These are phyloP conservation scores for Denticeps clupeoides DNA, from an alignment of 2,797 vertebrate genomes.

Conservation along the genomic window DNA sequence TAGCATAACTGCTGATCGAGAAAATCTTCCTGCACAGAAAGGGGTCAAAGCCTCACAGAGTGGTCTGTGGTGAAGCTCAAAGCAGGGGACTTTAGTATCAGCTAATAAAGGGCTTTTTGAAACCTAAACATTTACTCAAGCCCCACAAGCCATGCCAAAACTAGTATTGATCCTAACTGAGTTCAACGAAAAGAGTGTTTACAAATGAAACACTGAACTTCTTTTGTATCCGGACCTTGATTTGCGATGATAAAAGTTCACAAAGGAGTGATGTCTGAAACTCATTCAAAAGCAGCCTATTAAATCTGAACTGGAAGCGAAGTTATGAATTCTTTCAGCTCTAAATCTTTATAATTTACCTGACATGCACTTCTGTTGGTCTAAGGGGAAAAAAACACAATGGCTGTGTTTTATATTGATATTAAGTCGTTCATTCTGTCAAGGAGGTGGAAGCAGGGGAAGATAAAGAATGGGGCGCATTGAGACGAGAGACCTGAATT, in stretches of 20 bases:
- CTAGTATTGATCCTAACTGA: conserved; percentile 1
- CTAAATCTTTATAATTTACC: background rate
- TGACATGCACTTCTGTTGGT: background rate
- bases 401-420: conserved; percentile 11
- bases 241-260: conserved; percentile 1
- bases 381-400: conserved; percentile 9
- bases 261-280: background rate
- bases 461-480: conserved; percentile 36
- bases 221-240: conserved; percentile 2
- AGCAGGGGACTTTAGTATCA: conserved; percentile 7
- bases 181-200: conserved; percentile 6
- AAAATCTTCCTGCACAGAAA: background rate
- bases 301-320: background rate
- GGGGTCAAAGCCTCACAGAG: background rate
- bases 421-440: conserved; percentile 21
- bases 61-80: background rate
- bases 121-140: conserved; percentile 14
- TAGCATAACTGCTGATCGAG: background rate
- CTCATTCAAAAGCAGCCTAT: background rate
- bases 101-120: conserved; percentile 6
- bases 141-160: conserved; percentile 4
- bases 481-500: conserved; percentile 46
- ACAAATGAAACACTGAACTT: conserved; percentile 2
- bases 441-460: conserved; percentile 16
- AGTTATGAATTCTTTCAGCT: background rate